These are phyloP conservation scores for Archips crataeganus DNA, from an alignment of 2,888 invertebrate genomes.

Conservation along the genomic window DNA sequence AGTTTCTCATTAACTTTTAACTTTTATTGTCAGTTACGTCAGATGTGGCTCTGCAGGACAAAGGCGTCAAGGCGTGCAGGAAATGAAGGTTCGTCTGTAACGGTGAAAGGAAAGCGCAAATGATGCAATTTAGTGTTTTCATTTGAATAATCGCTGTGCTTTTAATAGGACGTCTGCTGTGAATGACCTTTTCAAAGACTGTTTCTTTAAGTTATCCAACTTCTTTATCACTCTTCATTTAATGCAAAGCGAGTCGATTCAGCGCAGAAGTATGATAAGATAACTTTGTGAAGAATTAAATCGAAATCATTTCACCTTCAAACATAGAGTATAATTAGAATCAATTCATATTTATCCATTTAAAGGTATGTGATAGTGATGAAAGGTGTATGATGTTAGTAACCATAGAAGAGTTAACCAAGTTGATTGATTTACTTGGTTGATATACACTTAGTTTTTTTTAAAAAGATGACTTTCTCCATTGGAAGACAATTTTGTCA, in stretches of 20 bases:
- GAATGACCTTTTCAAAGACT: slow-evolving; percentile 6
- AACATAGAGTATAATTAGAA: too few relatives aligned
- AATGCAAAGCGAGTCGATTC: neutral
- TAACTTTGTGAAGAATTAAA: neutral
- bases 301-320: neutral
- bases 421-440: too few relatives aligned
- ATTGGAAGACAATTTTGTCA: too few relatives aligned
- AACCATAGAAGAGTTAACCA: too few relatives aligned
- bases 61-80: slow-evolving; percentile 14
- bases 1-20: slow-evolving; percentile 37
- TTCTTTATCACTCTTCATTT: neutral
- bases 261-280: neutral
- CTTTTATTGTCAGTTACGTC: slow-evolving; percentile 34
- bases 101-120: slow-evolving; percentile 14
- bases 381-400: too few relatives aligned
- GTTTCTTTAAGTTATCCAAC: neutral
- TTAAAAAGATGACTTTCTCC: too few relatives aligned
- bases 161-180: neutral
- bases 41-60: slow-evolving; percentile 22
- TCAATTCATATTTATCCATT: too few relatives aligned
- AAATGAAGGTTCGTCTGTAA: slow-evolving; percentile 33
- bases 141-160: slow-evolving; percentile 21
- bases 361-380: too few relatives aligned
- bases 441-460: too few relatives aligned
- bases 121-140: slow-evolving; percentile 20